A percentile compares a stretch with the other conserved stretches of the same genome.
Evolutionary conservation across 2,113 vertebrate genomes (phyloP).

Genomic region (Tympanuchus pallidicinctus): DNA sequence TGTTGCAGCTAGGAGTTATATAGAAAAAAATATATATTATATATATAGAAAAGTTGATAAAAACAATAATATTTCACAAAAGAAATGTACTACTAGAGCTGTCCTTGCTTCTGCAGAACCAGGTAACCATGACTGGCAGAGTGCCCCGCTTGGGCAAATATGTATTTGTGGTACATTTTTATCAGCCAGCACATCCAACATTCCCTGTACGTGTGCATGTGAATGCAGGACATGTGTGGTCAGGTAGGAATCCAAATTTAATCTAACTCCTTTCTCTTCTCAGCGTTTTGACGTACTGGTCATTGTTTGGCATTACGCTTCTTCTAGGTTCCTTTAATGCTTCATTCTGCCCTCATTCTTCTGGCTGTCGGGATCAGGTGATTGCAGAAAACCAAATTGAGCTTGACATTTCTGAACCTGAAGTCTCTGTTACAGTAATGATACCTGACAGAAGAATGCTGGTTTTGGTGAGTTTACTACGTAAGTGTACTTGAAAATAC

Average conservation of each 20-base stretch:
- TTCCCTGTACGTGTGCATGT: constrained; percentile 85
- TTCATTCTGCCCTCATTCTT: constrained; percentile 87
- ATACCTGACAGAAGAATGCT: constrained; percentile 84
- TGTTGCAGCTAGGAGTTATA: background rate
- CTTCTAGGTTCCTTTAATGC: constrained; percentile 84
- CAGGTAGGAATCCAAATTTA: constrained; percentile 78
- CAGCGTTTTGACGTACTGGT: background rate
- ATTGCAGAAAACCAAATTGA: constrained; percentile 79
- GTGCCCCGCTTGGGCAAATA: constrained; percentile 81
- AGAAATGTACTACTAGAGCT: background rate
- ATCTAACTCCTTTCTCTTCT: background rate
- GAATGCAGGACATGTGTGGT: constrained; percentile 75
- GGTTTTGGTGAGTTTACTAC: constrained; percentile 80
- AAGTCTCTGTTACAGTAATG: constrained; percentile 80
- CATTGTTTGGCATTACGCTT: background rate
- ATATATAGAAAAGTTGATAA: background rate
- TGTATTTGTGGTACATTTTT: constrained; percentile 86
- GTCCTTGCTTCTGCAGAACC: constrained; percentile 77
- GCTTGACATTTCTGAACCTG: constrained; percentile 79
- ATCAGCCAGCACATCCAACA: constrained; percentile 78
- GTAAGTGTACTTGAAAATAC: background rate
- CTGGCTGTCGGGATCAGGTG: constrained; percentile 88
- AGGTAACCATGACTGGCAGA: constrained; percentile 81
- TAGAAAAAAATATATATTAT: background rate
- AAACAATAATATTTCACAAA: background rate